Base-by-base conservation (phyloP, 2,113 vertebrate species). In the Xenopus laevis region DNA sequence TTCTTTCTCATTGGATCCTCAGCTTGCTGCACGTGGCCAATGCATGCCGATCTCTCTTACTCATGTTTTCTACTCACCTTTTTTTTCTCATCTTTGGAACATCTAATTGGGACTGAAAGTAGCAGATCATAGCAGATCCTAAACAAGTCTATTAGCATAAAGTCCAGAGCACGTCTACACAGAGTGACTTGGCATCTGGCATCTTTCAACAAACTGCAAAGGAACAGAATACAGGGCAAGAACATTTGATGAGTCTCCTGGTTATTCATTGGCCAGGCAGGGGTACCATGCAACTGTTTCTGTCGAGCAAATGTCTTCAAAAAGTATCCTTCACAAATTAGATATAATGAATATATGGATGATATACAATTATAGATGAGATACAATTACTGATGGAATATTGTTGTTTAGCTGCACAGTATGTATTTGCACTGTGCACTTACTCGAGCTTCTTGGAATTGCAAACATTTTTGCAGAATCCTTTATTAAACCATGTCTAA, bases 101-200 rank as follows among this genome's bases (percentile, higher is more conserved):
- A 73, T 7, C 30, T 73, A 73, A 73, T 73, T 73, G 71, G 33
- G 61, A 45, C 46, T 73, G 71, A 73, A 46, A 46, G 71, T 65
- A 65, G 30, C 71, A 73, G 62, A 65, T 23, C 27, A 65, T 30
- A 57, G 33, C 17, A 13, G 30, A 53, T 9, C n/a, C 21, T 20
- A 20, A 27, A 13, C 47, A 52, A 33, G 20, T 9, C n/a, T 47
- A 53, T 13, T 64, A 60, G 46, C 13, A 64, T 40, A 13, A 57
- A 21, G 53, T 65, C 62, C 50, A 45, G 62, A 58, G 30, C 21
- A 13, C 71, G n/a, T 57, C 50, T 52, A 44, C 58, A 58, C 11
- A 58, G 33, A 65, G 50, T 44, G 27, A 65, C 21, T 23, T 11
- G 40, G 23, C 50, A 65, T 73, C 61, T 73, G 71, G 62, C n/a